Conservation (phyloP, 2,797 vertebrate species). For the Epinephelus awoara region DNA sequence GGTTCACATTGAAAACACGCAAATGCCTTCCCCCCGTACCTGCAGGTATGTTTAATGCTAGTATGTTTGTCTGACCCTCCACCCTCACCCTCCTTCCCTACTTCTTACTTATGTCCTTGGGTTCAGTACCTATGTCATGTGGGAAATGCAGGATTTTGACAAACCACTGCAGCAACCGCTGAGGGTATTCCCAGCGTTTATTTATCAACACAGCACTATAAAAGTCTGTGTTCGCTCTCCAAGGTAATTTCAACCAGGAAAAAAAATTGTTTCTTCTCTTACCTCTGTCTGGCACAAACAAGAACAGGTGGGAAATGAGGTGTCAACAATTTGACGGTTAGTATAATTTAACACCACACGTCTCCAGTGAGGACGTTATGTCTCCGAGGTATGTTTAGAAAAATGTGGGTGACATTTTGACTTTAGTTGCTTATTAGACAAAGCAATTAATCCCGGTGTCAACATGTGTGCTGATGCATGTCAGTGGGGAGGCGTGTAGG, state of each 20-base stretch:
- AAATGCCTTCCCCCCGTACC: not conserved
- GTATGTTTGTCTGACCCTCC: constrained; percentile 3
- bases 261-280: constrained; percentile 21
- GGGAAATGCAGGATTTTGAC: constrained; percentile 12
- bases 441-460: constrained; percentile 68
- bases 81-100: not conserved
- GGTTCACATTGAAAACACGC: not conserved
- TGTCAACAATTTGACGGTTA: constrained; percentile 53
- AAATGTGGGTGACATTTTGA: constrained; percentile 73
- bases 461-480: constrained; percentile 58
- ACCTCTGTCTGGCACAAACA: constrained; percentile 41
- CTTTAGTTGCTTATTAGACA: constrained; percentile 72
- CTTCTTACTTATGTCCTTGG: not conserved
- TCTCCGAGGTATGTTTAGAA: constrained; percentile 76
- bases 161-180: not conserved
- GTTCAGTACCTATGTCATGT: not conserved
- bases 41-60: not conserved
- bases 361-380: constrained; percentile 44
- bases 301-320: constrained; percentile 60
- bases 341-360: constrained; percentile 64
- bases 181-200: not conserved
- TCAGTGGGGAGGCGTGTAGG: constrained; percentile 65
- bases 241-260: constrained; percentile 20
- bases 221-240: constrained; percentile 1
- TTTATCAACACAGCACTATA: constrained; percentile 3